A percentile compares a stretch with the other conserved stretches of the same genome.
These are phyloP conservation scores for Dendrolimus houi DNA, from an alignment of 2,888 invertebrate genomes.

Conservation along the genomic window DNA sequence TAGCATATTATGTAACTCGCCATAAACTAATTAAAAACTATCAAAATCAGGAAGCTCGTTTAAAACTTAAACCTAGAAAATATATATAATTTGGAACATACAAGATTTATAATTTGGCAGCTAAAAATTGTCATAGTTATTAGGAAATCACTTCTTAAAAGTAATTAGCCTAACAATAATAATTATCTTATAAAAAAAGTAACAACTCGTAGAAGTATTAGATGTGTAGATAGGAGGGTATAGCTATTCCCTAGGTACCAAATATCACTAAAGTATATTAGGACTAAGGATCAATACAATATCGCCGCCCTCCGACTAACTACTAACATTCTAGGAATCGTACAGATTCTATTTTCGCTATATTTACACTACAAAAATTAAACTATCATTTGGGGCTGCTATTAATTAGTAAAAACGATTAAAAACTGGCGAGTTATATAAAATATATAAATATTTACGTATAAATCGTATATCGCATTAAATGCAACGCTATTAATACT, in stretches of 20 bases:
- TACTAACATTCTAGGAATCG: background rate
- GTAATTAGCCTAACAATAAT: no score
- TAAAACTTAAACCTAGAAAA: no score
- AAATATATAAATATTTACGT: constrained; percentile 50
- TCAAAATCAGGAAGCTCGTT: no score
- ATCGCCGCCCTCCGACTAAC: constrained; percentile 2
- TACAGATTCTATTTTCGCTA: background rate
- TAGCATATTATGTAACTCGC: no score
- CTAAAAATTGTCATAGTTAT: no score
- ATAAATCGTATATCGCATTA: constrained; percentile 58
- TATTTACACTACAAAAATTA: constrained; percentile 7
- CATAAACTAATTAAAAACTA: no score
- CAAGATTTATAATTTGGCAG: no score
- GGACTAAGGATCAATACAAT: background rate
- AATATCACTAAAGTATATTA: background rate
- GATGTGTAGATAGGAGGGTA: background rate
- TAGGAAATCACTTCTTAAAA: no score
- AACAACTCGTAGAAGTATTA: background rate
- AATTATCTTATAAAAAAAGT: no score
- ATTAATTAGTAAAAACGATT: background rate
- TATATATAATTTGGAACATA: no score
- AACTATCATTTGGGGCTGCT: background rate
- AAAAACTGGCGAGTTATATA: constrained; percentile 17
- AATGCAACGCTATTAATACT: constrained; percentile 50
- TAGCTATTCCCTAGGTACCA: background rate